Conservation (phyloP, 2,888 invertebrate species). For the Mystacides longicornis region DNA sequence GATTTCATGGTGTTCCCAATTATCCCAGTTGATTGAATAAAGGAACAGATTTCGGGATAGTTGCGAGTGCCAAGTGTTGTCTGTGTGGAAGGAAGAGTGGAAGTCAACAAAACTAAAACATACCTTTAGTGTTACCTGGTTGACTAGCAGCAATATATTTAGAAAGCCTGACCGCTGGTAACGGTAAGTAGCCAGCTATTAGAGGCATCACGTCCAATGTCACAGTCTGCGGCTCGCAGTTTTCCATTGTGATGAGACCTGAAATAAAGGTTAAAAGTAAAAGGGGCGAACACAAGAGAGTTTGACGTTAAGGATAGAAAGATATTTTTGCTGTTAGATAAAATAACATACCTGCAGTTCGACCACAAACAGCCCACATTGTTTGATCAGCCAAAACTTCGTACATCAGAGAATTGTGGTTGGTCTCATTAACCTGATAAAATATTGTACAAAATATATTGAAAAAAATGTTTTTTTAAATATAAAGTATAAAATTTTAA, state of each 20-base stretch:
- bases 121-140: constrained; percentile 46
- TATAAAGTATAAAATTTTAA: no score
- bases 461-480: no score
- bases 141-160: constrained; percentile 78
- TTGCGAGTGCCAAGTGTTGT: no score
- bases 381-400: constrained; percentile 88
- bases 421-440: constrained; percentile 46
- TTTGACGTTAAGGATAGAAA: not conserved
- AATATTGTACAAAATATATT: not conserved
- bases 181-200: constrained; percentile 81
- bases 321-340: not conserved
- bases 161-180: constrained; percentile 80
- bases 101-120: no score
- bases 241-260: constrained; percentile 67
- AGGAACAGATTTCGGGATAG: no score
- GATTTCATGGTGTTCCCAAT: no score
- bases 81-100: no score
- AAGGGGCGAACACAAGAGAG: not conserved
- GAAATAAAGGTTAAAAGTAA: constrained; percentile 27
- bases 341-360: constrained; percentile 65
- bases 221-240: constrained; percentile 62
- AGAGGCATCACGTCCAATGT: constrained; percentile 88
- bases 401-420: constrained; percentile 72
- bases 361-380: constrained; percentile 88
- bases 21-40: no score